These are phyloP conservation scores for Temnothorax unifasciatus DNA, from an alignment of 2,888 invertebrate species.

Conservation along the genomic window DNA sequence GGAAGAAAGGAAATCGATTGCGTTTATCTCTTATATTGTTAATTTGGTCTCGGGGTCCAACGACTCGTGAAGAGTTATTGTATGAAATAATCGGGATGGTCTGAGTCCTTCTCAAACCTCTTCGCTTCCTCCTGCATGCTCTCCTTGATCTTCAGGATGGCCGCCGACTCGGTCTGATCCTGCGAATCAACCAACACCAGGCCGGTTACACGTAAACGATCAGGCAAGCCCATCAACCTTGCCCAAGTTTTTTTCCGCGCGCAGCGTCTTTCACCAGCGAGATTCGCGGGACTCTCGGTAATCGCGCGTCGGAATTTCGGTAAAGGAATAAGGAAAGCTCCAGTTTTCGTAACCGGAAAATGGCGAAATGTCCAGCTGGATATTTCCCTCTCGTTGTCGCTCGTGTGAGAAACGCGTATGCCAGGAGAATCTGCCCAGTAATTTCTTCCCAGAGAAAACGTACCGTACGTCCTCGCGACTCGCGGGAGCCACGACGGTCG, in stretches of 20 bases:
- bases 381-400: not conserved
- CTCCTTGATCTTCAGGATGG: constrained; percentile 99
- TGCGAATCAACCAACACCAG: constrained; percentile 87
- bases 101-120: constrained; percentile 99
- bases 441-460: constrained; percentile 7
- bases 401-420: not conserved
- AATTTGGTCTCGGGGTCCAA: constrained; percentile 82
- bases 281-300: constrained; percentile 55
- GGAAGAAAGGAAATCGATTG: constrained; percentile 56
- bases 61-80: constrained; percentile 90
- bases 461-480: not conserved
- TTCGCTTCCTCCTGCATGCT: constrained; percentile 99
- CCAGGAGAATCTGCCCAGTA: not conserved
- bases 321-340: not conserved
- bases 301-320: constrained; percentile 31
- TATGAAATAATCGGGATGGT: constrained; percentile 99
- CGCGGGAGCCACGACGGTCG: not conserved
- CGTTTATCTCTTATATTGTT: constrained; percentile 73
- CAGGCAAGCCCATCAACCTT: constrained; percentile 77
- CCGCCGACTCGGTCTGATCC: constrained; percentile 99
- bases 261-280: constrained; percentile 72
- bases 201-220: constrained; percentile 85
- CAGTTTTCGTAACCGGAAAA: not conserved
- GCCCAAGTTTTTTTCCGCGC: constrained; percentile 64
- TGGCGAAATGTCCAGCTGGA: not conserved